Conservation (phyloP, 2,888 invertebrate genomes). For the Amaurobius ferox region DNA sequence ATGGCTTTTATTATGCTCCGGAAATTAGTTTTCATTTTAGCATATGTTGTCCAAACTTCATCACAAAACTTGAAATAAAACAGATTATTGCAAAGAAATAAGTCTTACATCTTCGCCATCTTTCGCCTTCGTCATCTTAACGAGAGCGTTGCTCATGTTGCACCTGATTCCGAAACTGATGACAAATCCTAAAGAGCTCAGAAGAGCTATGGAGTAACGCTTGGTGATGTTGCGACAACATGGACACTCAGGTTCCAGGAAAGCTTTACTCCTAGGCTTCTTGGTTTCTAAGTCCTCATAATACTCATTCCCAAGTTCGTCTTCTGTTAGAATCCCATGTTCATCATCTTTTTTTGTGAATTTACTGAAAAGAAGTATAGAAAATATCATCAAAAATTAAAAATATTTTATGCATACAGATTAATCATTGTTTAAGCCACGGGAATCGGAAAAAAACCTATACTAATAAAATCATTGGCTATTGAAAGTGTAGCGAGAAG, state of each 20-base stretch:
- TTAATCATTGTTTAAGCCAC: no score
- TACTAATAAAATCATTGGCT: neutral
- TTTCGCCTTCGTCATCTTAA: conserved; percentile 82
- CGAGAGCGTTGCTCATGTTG: conserved; percentile 98
- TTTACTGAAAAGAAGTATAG: conserved; percentile 46
- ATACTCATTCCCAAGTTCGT: conserved; percentile 71
- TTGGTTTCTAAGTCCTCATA: conserved; percentile 47
- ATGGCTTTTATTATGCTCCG: no score
- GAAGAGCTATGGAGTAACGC: conserved; percentile 83
- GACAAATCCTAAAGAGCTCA: conserved; percentile 83
- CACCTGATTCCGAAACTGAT: conserved; percentile 98
- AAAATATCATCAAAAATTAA: neutral
- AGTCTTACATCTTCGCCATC: conserved; percentile 74
- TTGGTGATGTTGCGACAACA: conserved; percentile 84
- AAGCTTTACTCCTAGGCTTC: conserved; percentile 37
- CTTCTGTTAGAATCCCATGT: conserved; percentile 77
- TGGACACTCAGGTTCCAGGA: conserved; percentile 85
- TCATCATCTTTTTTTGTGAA: conserved; percentile 77
- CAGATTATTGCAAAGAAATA: neutral
- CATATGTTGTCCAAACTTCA: no score
- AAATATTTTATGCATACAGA: no score
- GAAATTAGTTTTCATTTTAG: no score
- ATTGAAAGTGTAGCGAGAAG: no score
- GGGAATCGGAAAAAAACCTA: neutral
- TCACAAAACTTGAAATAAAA: no score